These are phyloP conservation scores for Oceanites oceanicus DNA, from an alignment of 2,113 vertebrate genomes.

Conservation along the genomic window DNA sequence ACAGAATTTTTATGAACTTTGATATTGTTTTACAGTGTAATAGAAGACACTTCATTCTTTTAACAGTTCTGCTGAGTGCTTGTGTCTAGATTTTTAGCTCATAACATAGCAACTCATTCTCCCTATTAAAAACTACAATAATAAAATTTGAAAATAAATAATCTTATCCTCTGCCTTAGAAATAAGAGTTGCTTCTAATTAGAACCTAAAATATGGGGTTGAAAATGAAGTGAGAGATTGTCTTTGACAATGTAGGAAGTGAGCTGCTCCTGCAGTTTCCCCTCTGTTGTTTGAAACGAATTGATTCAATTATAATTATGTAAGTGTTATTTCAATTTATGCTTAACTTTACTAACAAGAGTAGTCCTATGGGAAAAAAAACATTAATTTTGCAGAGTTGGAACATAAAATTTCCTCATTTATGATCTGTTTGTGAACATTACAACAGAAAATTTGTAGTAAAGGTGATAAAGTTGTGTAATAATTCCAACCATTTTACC, in stretches of 20 bases:
- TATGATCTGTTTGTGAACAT: background rate
- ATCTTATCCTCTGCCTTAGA: background rate
- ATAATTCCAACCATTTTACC: background rate
- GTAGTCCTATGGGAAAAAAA: accelerated
- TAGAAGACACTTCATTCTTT: background rate
- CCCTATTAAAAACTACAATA: background rate
- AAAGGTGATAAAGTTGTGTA: background rate
- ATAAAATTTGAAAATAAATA: background rate
- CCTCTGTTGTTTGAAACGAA: background rate
- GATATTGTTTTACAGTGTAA: background rate
- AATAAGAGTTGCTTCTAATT: background rate
- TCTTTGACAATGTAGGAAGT: background rate
- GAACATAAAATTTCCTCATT: background rate
- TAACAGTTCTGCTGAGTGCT: background rate
- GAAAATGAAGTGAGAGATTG: background rate
- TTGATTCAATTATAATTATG: background rate
- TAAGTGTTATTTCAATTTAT: background rate
- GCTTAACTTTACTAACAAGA: background rate
- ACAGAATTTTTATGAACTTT: background rate
- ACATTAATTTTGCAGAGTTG: background rate
- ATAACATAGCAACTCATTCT: background rate
- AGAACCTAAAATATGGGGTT: background rate
- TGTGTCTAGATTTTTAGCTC: background rate
- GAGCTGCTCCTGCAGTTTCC: background rate
- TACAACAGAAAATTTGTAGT: background rate